Base-by-base conservation (phyloP, 2,888 invertebrate genomes). In the Congeria kusceri region DNA sequence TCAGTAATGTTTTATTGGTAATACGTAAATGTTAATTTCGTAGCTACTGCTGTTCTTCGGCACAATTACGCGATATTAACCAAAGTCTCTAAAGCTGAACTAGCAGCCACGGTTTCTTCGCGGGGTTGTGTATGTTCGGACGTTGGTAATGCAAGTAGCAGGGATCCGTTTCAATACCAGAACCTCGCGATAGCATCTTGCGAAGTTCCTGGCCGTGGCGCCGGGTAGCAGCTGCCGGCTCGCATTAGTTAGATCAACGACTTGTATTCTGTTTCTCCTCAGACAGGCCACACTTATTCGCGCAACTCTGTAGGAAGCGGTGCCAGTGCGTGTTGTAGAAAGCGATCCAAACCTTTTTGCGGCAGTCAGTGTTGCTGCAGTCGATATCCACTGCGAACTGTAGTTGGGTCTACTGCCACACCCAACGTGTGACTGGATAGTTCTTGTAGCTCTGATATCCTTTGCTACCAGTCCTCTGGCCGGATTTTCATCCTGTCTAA, bases 391-490 rank as follows among this genome's bases (percentile, higher is more conserved):
- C 53, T 53, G 53, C 4, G 53, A 53, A 3, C 53, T 53, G 53
- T 53, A 53, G 53, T 53, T 53, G n/a, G 53, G 53, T 15, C 53
- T 53, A 13, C 53, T 53, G 4, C 53, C 53, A 53, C 53, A 53
- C 23, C 53, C 53, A 53, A 53, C 53, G 23, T 53, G 53, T 13
- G 53, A 53, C 15, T 53, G 53, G 5, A 7, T 7, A n/a, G 53
- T 20, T 53, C 53, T 53, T n/a, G n/a, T 53, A n/a, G 53, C 53
- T 15, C 23, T n/a, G 3, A 3, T n/a, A 4, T 53, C 15, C 15
- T 46, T 46, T 46, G 46, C 46, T 46, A 11, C 13, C 15, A 46
- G 11, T 11, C 46, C 46, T 46, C 46, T 46, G 15, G 46, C 46
- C 32, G 32, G 32, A 53, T 53, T 23, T 53, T 53, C 53, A 15